Conservation (phyloP, 2,888 invertebrate species). For the Meiosimyza platycephala region DNA sequence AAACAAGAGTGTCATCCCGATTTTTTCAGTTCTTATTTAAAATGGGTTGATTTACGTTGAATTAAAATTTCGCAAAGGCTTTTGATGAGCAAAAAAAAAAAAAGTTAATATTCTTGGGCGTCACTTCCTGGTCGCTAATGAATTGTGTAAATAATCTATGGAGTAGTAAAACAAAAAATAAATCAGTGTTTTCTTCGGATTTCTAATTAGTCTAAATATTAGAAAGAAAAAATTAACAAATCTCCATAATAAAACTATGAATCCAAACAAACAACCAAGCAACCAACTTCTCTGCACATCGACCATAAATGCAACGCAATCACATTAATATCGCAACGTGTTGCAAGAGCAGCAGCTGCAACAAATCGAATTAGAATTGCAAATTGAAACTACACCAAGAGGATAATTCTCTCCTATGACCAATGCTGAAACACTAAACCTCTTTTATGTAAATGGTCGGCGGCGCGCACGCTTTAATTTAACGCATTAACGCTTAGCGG, state of each 20-base stretch:
- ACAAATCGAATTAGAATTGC: conserved; percentile 28
- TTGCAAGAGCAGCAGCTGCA: conserved; percentile 15
- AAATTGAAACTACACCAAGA: conserved; percentile 8
- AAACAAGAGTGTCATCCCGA: too few species aligned
- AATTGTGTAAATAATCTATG: neutral
- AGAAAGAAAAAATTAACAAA: conserved; percentile 10
- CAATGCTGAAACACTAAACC: conserved; percentile 58
- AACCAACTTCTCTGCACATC: neutral
- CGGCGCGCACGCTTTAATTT: conserved; percentile 54
- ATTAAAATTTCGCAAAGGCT: too few species aligned
- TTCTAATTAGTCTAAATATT: conserved; percentile 25
- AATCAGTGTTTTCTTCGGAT: neutral
- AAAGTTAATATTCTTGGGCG: too few species aligned
- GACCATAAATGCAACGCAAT: neutral
- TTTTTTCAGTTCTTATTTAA: too few species aligned
- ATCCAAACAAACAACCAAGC: conserved; percentile 5
- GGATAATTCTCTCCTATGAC: neutral
- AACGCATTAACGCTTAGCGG: conserved; percentile 18
- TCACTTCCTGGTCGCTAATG: too few species aligned
- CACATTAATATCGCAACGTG: conserved; percentile 7
- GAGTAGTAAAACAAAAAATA: neutral
- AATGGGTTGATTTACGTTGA: too few species aligned
- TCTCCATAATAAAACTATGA: conserved; percentile 21
- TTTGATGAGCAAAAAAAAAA: too few species aligned
- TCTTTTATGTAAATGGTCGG: conserved; percentile 62